Evolutionary conservation across 2,113 vertebrate species (phyloP), one percentile per base, ranked within the genome.

Genomic region (Eubucco bourcierii): DNA sequence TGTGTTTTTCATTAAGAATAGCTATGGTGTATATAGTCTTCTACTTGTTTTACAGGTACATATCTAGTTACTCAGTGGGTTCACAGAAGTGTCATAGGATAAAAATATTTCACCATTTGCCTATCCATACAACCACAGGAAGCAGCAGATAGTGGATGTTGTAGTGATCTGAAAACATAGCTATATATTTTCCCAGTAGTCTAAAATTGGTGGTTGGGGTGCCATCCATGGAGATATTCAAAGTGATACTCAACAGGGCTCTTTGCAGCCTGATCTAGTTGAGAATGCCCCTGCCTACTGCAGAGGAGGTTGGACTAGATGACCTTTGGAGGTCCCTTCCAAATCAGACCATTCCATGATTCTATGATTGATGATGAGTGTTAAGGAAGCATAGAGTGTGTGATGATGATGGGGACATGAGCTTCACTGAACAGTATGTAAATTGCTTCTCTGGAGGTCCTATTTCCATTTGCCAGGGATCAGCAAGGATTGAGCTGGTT

Each of bases 401-500:
- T 46, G 72, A 33, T 46, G 68, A 28, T 11, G 46, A 74, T 60
- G n/a, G 39, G 39, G 15, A 7, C n/a, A 7, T 50, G 56, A 73
- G 15, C 65, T 34, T 85, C 12, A 2, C 2, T 75, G 37, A 61
- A 28, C 0, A 0, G 3, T 31, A 7, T 8, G 3, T 33, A 9
- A 9, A 52, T 33, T 44, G 6, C 59, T 64, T 84, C 50, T 23
- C 28, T 81, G 58, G 4, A 12, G 1, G 8, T 80, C 33, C 60
- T 80, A 27, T 21, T 71, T 27, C 20, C 1, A 0, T 87, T 74
- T 74, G n/a, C 20, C 52, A 24, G 41, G 73, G 29, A 74, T 11
- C 46, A 33, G 39, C 4, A 1, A 23, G 46, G 25, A 34, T 56
- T 55, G 59, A 76, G 68, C 28, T 0, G 0, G 12, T 17, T 13